phyloP scores from a whole-genome alignment of 2,113 vertebrate genomes.

The Eptatretus burgeri region DNA sequence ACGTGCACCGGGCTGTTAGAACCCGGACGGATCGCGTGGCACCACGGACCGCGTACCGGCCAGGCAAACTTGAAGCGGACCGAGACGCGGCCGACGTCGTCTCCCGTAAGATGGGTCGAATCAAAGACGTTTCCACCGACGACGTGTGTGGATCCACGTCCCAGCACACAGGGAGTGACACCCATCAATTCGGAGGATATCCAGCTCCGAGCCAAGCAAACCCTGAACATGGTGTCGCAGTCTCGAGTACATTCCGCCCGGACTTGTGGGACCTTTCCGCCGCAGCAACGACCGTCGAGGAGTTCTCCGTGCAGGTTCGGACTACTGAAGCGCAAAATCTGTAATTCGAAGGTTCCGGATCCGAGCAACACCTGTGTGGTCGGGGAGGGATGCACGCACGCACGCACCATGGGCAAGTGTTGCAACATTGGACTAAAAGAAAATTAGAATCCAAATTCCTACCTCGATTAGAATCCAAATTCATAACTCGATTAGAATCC shows the following conservation, averaged over 20 bases:
- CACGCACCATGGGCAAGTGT: no score
- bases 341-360: slow-evolving; percentile 1
- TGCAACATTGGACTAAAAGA: no score
- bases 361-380: neutral
- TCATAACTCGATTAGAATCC: no score
- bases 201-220: neutral
- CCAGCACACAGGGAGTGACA: neutral
- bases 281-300: neutral
- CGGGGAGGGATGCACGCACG: neutral
- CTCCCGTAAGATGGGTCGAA: neutral
- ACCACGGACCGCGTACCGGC: no score
- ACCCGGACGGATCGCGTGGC: no score
- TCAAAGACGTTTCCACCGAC: slow-evolving; percentile 3
- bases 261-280: neutral
- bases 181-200: neutral
- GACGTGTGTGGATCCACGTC: neutral
- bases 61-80: slow-evolving; percentile 2
- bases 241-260: neutral
- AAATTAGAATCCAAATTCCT: no score
- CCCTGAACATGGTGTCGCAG: neutral
- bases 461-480: no score
- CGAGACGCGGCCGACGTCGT: neutral
- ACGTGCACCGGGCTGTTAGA: no score
- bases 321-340: neutral
- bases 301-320: neutral